Evolutionary conservation across 1,140 invertebrate species (phyloP), one percentile per base, ranked within the genome.

Genomic region (Macrobrachium nipponense): DNA sequence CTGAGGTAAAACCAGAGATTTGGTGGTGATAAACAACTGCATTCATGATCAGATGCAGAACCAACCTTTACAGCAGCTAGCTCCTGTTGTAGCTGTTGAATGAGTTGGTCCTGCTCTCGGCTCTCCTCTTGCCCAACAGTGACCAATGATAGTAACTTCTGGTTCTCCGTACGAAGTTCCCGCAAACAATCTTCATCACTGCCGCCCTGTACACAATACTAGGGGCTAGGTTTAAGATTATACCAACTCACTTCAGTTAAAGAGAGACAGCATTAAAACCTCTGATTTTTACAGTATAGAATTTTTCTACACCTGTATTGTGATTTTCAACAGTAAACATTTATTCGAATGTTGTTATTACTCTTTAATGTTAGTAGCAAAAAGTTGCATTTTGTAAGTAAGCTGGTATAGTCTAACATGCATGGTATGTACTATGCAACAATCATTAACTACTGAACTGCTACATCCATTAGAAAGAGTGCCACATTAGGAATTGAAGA

Each of bases 11-110:
- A 75, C n/a, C 20, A 75, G 7, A 27, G 27, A 44, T 8, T 27
- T 18, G 6, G 43, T 18, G 76, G 15, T 17, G 58, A n/a, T 8
- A 68, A 27, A 64, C 23, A 20, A 59, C 10, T 82, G 51, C 58
- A 18, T 23, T 14, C 10, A 82, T 10, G 58, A 27, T 27, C 51
- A 66, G 43, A 20, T 44, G 51, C 66, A 43, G 61, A 27, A 80
- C 84, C 84, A 80, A 86, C 84, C 84, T 86, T 86, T 23, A 72
- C 77, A 75, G 84, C 66, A 44, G 84, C 68, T 27, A 86, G 84
- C 20, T 86, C 84, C 84, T 72, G 61, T 78, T 73, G 77, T 23
- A 86, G 36, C 66, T 86, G 77, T 73, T 86, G 77, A 70, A 86
- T 86, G 23, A 86, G 76, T 60, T 80, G 51, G 60, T 86, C 84